Percentiles rank a stretch among this genome's conserved stretches.
These are phyloP conservation scores for Drosophila parabipectinata DNA, from an alignment of 1,140 invertebrate species.

Conservation along the genomic window DNA sequence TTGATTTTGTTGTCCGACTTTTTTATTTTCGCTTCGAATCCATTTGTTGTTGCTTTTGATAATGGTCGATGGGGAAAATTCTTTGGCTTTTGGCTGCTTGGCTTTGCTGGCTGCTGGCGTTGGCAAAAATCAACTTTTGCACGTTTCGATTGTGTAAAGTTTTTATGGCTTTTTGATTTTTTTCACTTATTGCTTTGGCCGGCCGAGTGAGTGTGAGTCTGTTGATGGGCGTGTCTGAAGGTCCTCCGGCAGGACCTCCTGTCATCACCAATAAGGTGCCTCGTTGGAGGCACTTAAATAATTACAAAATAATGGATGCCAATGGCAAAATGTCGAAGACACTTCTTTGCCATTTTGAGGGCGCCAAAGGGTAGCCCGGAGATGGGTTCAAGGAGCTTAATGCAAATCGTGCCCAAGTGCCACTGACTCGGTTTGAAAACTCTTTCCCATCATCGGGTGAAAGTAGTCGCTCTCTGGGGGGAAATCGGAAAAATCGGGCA, in stretches of 20 bases:
- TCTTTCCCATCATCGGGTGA: constrained; percentile 58
- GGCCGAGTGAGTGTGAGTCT: not conserved
- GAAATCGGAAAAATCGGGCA: constrained; percentile 6
- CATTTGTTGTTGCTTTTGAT: constrained; percentile 14
- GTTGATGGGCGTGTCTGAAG: constrained; percentile 6
- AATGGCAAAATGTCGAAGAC: constrained; percentile 46
- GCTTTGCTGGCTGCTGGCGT: constrained; percentile 63
- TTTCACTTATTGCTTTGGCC: constrained; percentile 73
- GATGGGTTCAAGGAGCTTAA: constrained; percentile 31
- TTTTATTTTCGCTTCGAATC: constrained; percentile 13
- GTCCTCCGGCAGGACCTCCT: constrained; percentile 11
- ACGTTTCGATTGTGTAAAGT: constrained; percentile 83
- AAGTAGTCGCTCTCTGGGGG: constrained; percentile 25
- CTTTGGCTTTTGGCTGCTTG: constrained; percentile 13
- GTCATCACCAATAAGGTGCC: constrained; percentile 52
- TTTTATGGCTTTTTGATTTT: constrained; percentile 83
- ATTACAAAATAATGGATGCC: constrained; percentile 78
- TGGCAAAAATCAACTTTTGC: constrained; percentile 81
- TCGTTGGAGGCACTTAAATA: constrained; percentile 74
- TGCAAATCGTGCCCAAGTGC: constrained; percentile 78
- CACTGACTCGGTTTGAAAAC: constrained; percentile 41
- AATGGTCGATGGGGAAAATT: constrained; percentile 2
- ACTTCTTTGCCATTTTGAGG: constrained; percentile 49
- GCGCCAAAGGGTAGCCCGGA: not conserved
- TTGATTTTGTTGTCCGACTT: constrained; percentile 76